Base-by-base conservation (phyloP, 2,113 vertebrate genomes). In the Apaloderma vittatum region DNA sequence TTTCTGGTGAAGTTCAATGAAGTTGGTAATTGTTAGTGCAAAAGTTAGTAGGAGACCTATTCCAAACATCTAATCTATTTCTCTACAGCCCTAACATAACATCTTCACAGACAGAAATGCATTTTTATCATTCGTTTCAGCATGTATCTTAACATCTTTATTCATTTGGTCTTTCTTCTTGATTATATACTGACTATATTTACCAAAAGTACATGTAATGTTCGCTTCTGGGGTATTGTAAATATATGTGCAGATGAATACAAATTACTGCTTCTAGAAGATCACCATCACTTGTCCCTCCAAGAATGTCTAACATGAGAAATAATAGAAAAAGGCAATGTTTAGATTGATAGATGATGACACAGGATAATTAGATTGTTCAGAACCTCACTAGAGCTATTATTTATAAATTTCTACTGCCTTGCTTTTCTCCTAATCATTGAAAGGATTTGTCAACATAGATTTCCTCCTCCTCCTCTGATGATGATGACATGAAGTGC, bases 361-460 rank as follows among this genome's bases (percentile, higher is more conserved):
- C 94, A 93, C 10, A 4, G 67, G 61, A 27, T 96, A 97, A 95
- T 97, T 94, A 96, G 90, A 85, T 96, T 96, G 93, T 72, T 91
- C 94, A 93, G 84, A 95, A 54, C 55, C 45, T 94, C 90, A 79
- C 76, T 73, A 71, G 30, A 90, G 66, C 54, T 94, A 76, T 96
- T 94, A 96, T 96, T 97, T 92, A 95, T 94, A 88, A 95, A 90
- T 93, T 91, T 92, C 70, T 86, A 91, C 75, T 0, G 19, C 87
- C 89, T 96, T 97, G 90, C 79, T 87, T 88, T 95, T 86, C 84
- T 79, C 36, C 79, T 95, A 36, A 93, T 92, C 90, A 92, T 15
- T 94, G 90, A 88, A 97, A 96, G 88, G 74, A 75, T 95, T 96
- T 97, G 94, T 90, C 93, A 97, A 85, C 82, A 94, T 91, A 95